These are phyloP conservation scores for Agrochola lychnidis DNA, from an alignment of 2,888 invertebrate genomes.

Conservation along the genomic window DNA sequence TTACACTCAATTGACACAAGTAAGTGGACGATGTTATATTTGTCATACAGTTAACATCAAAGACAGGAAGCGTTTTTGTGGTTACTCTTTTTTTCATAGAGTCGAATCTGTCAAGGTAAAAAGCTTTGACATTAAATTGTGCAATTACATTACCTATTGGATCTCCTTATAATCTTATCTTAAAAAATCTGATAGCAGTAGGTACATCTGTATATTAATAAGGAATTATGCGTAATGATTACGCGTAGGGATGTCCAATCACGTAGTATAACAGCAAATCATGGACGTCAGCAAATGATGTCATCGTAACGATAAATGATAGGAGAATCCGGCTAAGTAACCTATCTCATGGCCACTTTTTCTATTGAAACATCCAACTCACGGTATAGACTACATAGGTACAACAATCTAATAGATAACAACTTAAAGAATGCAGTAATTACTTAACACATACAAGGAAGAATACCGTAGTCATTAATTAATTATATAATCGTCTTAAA, in stretches of 20 bases:
- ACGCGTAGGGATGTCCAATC: slow-evolving; percentile 58
- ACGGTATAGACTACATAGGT: slow-evolving; percentile 27
- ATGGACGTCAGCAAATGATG: slow-evolving; percentile 84
- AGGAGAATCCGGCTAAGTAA: slow-evolving; percentile 87
- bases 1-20: slow-evolving; percentile 80
- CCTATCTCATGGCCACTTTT: slow-evolving; percentile 86
- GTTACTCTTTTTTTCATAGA: slow-evolving; percentile 76
- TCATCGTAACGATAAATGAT: slow-evolving; percentile 80
- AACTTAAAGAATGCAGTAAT: slow-evolving; percentile 71
- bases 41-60: slow-evolving; percentile 83
- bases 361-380: slow-evolving; percentile 81
- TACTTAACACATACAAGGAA: slow-evolving; percentile 76
- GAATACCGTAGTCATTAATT: slow-evolving; percentile 72
- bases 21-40: slow-evolving; percentile 77
- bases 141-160: slow-evolving; percentile 14
- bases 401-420: slow-evolving; percentile 26
- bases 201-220: slow-evolving; percentile 7
- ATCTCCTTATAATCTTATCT: not conserved
- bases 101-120: slow-evolving; percentile 79
- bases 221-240: slow-evolving; percentile 41
- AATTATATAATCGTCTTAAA: slow-evolving; percentile 69
- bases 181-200: not conserved
- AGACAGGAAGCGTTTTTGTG: slow-evolving; percentile 80
- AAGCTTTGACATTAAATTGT: slow-evolving; percentile 49
- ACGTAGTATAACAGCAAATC: slow-evolving; percentile 77